Evolutionary conservation across 2,888 invertebrate genomes (phyloP).

Genomic region (Leptinotarsa rubiginosa): DNA sequence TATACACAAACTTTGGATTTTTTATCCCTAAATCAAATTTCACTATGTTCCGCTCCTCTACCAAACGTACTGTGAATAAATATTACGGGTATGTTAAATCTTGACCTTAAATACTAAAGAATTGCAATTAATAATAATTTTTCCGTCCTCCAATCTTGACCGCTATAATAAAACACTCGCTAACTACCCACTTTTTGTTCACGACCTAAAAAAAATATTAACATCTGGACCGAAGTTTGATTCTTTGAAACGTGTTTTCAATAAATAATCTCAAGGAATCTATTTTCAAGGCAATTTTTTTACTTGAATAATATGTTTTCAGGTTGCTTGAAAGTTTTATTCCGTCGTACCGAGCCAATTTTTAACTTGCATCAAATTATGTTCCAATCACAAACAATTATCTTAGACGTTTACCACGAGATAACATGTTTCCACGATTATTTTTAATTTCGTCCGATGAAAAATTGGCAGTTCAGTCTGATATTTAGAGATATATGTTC

Average conservation of each 20-base stretch:
- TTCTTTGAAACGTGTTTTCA: constrained; percentile 1
- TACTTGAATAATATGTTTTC: neutral
- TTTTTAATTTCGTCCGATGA: neutral
- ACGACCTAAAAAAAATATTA: neutral
- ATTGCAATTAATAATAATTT: neutral
- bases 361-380: constrained; percentile 14
- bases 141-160: neutral
- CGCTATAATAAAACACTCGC: neutral
- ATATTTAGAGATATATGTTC: neutral
- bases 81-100: too few relatives aligned
- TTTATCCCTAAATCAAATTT: too few relatives aligned
- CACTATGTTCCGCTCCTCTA: too few relatives aligned
- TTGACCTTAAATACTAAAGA: too few relatives aligned
- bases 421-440: neutral
- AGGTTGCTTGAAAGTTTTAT: constrained; percentile 1
- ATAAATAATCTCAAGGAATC: neutral
- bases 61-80: too few relatives aligned
- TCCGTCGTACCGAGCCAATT: neutral
- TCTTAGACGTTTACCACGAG: neutral
- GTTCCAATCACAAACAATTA: constrained; percentile 6
- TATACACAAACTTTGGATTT: too few relatives aligned
- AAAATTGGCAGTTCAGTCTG: neutral
- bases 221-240: constrained; percentile 2
- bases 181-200: neutral
- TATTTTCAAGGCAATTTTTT: constrained; percentile 7